Conservation (phyloP, 2,888 invertebrate species). For the Polydesmus complanatus region DNA sequence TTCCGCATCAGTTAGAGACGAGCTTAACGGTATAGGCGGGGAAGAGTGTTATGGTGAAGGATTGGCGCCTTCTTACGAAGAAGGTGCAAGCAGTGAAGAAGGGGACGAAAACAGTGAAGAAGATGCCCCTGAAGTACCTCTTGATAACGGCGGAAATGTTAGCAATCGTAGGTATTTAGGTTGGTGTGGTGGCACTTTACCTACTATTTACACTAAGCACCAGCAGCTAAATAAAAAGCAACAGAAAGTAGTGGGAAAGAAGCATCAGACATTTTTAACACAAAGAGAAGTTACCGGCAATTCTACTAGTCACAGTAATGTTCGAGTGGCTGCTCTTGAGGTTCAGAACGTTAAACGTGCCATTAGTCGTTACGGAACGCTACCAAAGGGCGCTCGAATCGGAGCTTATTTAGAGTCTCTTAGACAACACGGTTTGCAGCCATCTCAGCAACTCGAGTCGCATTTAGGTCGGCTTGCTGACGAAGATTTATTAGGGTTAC, state of each 20-base stretch:
- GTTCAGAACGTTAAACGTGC: conserved; percentile 90
- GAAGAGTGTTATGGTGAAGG: neutral
- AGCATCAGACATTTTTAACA: conserved; percentile 19
- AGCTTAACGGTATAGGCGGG: conserved; percentile 1
- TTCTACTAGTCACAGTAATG: conserved; percentile 24
- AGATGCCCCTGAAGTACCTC: conserved; percentile 51
- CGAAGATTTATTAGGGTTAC: neutral
- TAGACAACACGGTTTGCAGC: conserved; percentile 54
- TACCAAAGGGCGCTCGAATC: conserved; percentile 91
- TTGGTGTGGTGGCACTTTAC: neutral
- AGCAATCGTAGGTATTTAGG: conserved; percentile 34
- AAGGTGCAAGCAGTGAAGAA: conserved; percentile 33
- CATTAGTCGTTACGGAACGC: conserved; percentile 68
- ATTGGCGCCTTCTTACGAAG: neutral
- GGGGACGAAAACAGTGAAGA: conserved; percentile 53
- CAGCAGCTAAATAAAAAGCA: conserved; percentile 16
- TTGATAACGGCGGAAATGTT: conserved; percentile 62
- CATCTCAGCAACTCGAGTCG: conserved; percentile 19
- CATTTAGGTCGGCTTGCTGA: neutral
- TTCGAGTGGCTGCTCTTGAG: conserved; percentile 82
- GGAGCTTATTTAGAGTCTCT: conserved; percentile 92
- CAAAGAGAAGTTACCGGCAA: conserved; percentile 36
- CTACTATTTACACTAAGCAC: conserved; percentile 28
- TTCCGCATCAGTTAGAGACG: conserved; percentile 1
- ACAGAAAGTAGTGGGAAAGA: conserved; percentile 37